Percentiles rank a stretch among this genome's conserved stretches.
Conservation (phyloP, 2,113 vertebrate genomes). For the Zosterops japonicus region DNA sequence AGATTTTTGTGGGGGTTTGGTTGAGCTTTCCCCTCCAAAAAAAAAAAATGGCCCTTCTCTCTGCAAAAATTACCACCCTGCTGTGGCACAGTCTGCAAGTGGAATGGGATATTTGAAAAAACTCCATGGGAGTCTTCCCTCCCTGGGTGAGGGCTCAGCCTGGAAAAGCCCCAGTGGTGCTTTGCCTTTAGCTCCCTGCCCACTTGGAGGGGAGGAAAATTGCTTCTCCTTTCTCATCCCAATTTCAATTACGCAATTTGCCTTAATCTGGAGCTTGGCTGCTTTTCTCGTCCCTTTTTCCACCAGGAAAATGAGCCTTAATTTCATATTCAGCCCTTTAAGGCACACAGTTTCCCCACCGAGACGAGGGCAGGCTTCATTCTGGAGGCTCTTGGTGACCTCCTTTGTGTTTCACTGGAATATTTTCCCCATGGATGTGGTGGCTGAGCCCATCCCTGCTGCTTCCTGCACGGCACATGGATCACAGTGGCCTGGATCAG, state of each 20-base stretch:
- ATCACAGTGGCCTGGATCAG: accelerated
- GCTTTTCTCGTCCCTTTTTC: background rate
- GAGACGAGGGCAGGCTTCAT: background rate
- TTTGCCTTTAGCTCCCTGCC: background rate
- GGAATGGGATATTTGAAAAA: accelerated
- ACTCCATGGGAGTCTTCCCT: background rate
- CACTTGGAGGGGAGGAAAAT: background rate
- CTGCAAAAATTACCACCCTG: background rate
- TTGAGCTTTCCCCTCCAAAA: background rate
- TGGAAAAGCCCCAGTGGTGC: background rate
- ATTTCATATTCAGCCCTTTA: conserved; percentile 26
- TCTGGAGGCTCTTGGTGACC: background rate
- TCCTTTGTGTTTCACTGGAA: background rate
- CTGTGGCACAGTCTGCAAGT: accelerated
- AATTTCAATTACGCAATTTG: background rate
- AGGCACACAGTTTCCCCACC: background rate
- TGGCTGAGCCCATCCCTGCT: background rate
- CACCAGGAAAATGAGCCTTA: background rate
- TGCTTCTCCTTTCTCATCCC: background rate
- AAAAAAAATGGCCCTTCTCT: background rate
- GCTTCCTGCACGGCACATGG: accelerated
- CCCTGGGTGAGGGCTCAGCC: accelerated
- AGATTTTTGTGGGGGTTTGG: background rate
- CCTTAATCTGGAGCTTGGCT: background rate
- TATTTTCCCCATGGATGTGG: accelerated